Conservation (phyloP, 2,797 vertebrate species). For the Cephalopachus bancanus region DNA sequence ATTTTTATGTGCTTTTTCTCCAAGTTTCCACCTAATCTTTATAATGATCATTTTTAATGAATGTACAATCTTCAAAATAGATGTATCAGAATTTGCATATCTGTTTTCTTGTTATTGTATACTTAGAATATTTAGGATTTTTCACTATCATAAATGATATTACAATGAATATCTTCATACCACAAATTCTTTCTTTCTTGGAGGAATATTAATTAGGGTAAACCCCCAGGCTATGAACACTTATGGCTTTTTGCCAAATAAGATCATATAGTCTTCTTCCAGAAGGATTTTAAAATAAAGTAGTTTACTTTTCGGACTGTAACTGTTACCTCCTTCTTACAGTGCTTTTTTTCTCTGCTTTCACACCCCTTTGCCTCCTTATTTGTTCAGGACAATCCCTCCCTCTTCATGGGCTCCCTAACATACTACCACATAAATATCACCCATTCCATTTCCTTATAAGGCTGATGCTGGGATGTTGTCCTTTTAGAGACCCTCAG, state of each 20-base stretch:
- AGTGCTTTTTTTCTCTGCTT: neutral
- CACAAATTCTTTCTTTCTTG: slow-evolving; percentile 51
- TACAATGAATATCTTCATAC: slow-evolving; percentile 11
- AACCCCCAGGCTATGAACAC: neutral
- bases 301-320: slow-evolving; percentile 20
- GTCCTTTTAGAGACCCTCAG: neutral
- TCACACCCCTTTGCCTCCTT: neutral
- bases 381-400: neutral
- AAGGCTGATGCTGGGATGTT: slow-evolving; percentile 6
- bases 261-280: slow-evolving; percentile 13
- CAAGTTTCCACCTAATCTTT: slow-evolving; percentile 24
- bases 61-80: neutral
- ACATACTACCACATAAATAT: neutral
- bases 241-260: slow-evolving; percentile 23
- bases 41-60: slow-evolving; percentile 10
- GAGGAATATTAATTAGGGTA: slow-evolving; percentile 7
- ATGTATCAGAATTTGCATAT: neutral
- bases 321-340: neutral
- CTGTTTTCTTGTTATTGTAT: neutral
- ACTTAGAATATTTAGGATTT: slow-evolving; percentile 51
- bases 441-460: neutral
- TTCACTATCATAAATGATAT: slow-evolving; percentile 48
- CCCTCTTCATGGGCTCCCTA: neutral
- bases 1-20: slow-evolving; percentile 49
- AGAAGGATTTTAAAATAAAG: slow-evolving; percentile 48